These are phyloP conservation scores for Sabellastarte sp. DNA, from an alignment of 2,888 invertebrate species.

Conservation along the genomic window DNA sequence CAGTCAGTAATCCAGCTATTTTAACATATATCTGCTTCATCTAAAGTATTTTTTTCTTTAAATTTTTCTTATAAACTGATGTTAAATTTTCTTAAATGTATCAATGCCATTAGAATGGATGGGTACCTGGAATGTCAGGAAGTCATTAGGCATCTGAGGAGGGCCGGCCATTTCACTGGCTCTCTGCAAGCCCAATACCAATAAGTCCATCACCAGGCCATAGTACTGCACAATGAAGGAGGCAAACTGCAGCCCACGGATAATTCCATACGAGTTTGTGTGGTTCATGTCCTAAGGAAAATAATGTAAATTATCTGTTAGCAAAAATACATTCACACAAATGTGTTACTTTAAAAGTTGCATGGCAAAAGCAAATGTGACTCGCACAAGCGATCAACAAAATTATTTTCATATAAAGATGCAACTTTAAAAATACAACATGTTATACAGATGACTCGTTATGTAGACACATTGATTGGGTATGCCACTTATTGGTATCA, in stretches of 20 bases:
- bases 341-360: too few species aligned
- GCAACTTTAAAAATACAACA: too few species aligned
- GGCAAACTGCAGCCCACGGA: slow-evolving; percentile 97
- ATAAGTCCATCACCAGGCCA: slow-evolving; percentile 90
- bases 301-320: too few species aligned
- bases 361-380: too few species aligned
- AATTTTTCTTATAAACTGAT: not conserved
- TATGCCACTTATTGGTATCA: too few species aligned
- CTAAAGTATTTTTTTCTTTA: not conserved
- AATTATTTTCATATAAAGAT: too few species aligned
- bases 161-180: slow-evolving; percentile 99
- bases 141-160: slow-evolving; percentile 99
- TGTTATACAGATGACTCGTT: too few species aligned
- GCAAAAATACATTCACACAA: too few species aligned
- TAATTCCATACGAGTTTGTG: slow-evolving; percentile 98
- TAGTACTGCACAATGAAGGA: slow-evolving; percentile 99
- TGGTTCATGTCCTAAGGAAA: slow-evolving; percentile 91
- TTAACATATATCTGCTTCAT: not conserved
- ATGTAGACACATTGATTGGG: too few species aligned
- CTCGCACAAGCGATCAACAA: too few species aligned
- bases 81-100: not conserved
- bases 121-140: slow-evolving; percentile 78
- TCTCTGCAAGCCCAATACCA: slow-evolving; percentile 94
- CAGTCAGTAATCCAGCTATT: not conserved
- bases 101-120: too few species aligned